These are phyloP conservation scores for Esox niger DNA, from an alignment of 2,113 vertebrate species.

Conservation along the genomic window DNA sequence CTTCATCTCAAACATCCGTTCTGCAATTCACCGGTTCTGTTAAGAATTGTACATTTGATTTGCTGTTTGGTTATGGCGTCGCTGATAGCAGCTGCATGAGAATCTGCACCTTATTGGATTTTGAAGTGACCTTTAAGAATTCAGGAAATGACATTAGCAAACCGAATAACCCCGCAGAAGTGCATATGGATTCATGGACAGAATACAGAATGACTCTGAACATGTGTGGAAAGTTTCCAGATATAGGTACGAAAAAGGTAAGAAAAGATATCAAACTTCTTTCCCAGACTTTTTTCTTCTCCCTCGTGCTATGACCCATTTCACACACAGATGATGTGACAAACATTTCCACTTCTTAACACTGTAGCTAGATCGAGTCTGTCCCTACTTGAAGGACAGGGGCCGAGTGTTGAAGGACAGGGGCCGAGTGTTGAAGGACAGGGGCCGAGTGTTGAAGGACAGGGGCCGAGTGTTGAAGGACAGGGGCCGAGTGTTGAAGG, in stretches of 20 bases:
- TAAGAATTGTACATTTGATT: constrained; percentile 45
- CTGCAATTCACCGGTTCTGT: constrained; percentile 15
- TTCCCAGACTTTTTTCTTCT: not conserved
- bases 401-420: constrained; percentile 3
- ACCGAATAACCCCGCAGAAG: constrained; percentile 1
- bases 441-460: constrained; percentile 3
- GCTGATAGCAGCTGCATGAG: constrained; percentile 8
- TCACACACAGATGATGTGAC: constrained; percentile 19
- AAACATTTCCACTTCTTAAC: not conserved
- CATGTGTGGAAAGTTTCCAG: too few relatives aligned
- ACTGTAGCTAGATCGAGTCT: not conserved
- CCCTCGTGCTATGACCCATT: not conserved
- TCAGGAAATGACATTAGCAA: constrained; percentile 25
- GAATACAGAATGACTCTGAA: not conserved
- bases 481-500: constrained; percentile 3
- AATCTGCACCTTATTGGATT: constrained; percentile 31
- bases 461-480: too few relatives aligned
- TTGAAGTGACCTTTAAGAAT: constrained; percentile 46
- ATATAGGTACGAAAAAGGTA: not conserved
- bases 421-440: too few relatives aligned
- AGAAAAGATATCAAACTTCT: not conserved
- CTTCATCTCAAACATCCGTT: constrained; percentile 26
- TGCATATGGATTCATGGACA: not conserved
- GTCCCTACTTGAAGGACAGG: not conserved
- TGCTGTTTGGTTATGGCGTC: constrained; percentile 38